Base-by-base conservation (phyloP, 1,140 invertebrate species). In the Sipha flava region DNA sequence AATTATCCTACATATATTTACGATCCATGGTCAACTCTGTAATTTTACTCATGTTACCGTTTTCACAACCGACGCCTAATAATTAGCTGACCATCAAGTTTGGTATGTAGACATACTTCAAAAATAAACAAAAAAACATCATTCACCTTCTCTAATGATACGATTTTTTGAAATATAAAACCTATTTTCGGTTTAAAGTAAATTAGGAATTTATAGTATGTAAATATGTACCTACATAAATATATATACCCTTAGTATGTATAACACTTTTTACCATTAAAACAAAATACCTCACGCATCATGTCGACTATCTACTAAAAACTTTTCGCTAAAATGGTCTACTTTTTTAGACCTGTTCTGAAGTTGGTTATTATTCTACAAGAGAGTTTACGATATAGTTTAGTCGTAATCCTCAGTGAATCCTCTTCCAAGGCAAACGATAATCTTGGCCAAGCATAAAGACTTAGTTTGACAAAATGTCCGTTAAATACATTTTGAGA, bases 341-440 rank as follows among this genome's bases (percentile, higher is more conserved):
- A 47, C 29, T 9, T 52, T 12, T 18, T 73, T 49, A 52, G 6
- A 31, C 47, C 12, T 49, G 12, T 34, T 54, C 54, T 72, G 1
- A n/a, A 52, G 16, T 10, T 75, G 16, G n/a, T 75, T 75, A 54
- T 75, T 75, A 75, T 75, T 75, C 72, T 37, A 54, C 45, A 37
- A 52, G n/a, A 37, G 72, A 57, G 45, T 75, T 34, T n/a, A 37
- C 14, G 54, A 57, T 66, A 66, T 40, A 66, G 64, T 52, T 52
- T 31, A 23, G n/a, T 9, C 31, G 14, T 75, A 37, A 75, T 75
- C 72, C 31, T 21, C 47, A 52, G 45, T 54, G 34, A 52, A 75
- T 54, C 47, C 31, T 16, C 21, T 34, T 52, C 31, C 14, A 21
- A 66, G 72, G 31, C 54, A 54, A 73, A 75, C 72, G 72, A 57